Conservation (phyloP, 2,888 invertebrate genomes). For the Lepidocyrtinus sp. region DNA sequence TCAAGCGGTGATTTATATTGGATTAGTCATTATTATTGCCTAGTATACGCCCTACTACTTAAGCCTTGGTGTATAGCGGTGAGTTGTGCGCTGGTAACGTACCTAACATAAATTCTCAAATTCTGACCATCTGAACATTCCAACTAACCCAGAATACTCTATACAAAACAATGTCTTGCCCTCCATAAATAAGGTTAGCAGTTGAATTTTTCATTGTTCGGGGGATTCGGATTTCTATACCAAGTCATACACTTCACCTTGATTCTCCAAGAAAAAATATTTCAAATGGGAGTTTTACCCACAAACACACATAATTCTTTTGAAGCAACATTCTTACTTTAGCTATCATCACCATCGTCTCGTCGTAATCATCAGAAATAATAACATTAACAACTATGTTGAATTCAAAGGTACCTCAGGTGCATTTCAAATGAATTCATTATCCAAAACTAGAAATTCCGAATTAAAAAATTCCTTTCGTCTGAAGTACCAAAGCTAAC, state of each 20-base stretch:
- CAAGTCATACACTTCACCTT: no score
- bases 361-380: conserved; percentile 12
- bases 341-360: conserved; percentile 16
- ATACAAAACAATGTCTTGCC: no score
- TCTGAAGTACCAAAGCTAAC: no score
- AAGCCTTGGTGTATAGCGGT: conserved; percentile 2
- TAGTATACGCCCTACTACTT: conserved; percentile 54
- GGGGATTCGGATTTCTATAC: no score
- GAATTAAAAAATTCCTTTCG: no score
- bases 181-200: no score
- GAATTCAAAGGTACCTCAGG: conserved; percentile 39
- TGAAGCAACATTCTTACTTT: conserved; percentile 32
- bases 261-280: no score
- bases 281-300: background rate
- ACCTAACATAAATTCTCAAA: no score
- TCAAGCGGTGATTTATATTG: conserved; percentile 59
- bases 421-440: conserved; percentile 47
- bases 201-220: no score
- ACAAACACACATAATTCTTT: background rate
- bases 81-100: no score
- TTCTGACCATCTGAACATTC: no score
- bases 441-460: conserved; percentile 38
- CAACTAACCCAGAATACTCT: no score
- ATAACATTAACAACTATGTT: conserved; percentile 8
- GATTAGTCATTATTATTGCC: conserved; percentile 58